Percentiles rank a stretch among this genome's conserved stretches.
Conservation (phyloP, 1,140 invertebrate genomes). For the Oedothorax gibbosus region DNA sequence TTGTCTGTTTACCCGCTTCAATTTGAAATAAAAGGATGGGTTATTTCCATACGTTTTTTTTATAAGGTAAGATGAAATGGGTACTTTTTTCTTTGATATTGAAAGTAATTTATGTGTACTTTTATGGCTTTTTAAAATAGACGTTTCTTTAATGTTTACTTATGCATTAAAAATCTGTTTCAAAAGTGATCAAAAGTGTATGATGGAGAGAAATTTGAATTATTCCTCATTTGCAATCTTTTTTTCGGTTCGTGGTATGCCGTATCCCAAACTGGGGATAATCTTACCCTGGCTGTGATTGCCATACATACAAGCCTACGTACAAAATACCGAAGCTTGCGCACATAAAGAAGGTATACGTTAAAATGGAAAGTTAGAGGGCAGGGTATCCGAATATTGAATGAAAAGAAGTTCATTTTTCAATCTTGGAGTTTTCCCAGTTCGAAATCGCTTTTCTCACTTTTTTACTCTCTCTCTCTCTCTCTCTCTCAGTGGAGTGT, state of each 20-base stretch:
- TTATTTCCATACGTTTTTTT: background rate
- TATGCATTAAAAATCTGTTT: no score
- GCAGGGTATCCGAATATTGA: background rate
- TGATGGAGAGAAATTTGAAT: conserved; percentile 12
- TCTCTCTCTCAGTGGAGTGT: background rate
- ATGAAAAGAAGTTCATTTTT: conserved; percentile 34
- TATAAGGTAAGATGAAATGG: no score
- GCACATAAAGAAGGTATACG: background rate
- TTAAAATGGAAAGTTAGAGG: background rate
- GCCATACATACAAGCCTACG: conserved; percentile 6
- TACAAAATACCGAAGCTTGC: background rate
- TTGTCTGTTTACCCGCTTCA: conserved; percentile 7
- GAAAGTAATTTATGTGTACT: no score
- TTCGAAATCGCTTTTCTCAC: conserved; percentile 16
- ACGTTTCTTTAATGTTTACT: no score
- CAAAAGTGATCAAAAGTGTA: no score
- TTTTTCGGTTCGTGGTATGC: no score
- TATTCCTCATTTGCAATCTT: conserved; percentile 20
- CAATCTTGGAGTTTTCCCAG: conserved; percentile 22
- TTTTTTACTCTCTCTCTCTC: background rate
- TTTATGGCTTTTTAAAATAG: no score
- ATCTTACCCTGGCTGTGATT: conserved; percentile 1
- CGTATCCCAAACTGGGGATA: no score
- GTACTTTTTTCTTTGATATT: no score
- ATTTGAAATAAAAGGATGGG: conserved; percentile 23